Conservation (phyloP, 2,113 vertebrate genomes). For the Platichthys flesus region DNA sequence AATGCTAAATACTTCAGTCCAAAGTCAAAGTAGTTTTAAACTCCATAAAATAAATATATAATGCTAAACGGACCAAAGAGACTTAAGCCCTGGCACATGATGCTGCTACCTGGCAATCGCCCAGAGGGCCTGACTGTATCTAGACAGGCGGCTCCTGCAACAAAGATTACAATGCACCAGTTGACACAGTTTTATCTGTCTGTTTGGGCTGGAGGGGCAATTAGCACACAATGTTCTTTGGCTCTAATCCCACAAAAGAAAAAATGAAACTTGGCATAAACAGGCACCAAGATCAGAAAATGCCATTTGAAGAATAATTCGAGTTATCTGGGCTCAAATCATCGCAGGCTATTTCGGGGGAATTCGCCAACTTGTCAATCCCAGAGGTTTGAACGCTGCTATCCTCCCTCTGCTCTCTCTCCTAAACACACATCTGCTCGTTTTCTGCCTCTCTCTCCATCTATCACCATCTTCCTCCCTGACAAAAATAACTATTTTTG, state of each 20-base stretch:
- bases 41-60: slow-evolving; percentile 5
- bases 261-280: slow-evolving; percentile 19
- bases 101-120: slow-evolving; percentile 14
- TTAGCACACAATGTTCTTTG: slow-evolving; percentile 54
- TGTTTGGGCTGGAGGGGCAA: slow-evolving; percentile 40
- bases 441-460: slow-evolving; percentile 35
- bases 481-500: slow-evolving; percentile 57
- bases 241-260: slow-evolving; percentile 40
- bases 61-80: slow-evolving; percentile 22
- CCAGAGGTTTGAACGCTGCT: slow-evolving; percentile 32
- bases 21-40: slow-evolving; percentile 6
- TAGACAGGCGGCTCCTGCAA: slow-evolving; percentile 7
- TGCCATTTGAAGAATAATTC: slow-evolving; percentile 47
- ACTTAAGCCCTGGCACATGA: not conserved
- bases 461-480: slow-evolving; percentile 40
- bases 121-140: not conserved
- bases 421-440: slow-evolving; percentile 24
- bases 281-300: slow-evolving; percentile 33
- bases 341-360: slow-evolving; percentile 51
- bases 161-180: slow-evolving; percentile 27
- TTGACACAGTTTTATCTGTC: slow-evolving; percentile 50
- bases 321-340: slow-evolving; percentile 57
- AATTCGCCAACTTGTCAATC: slow-evolving; percentile 58
- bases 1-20: not conserved
- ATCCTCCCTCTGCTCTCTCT: slow-evolving; percentile 41